Evolutionary conservation across 2,888 invertebrate genomes (phyloP).

Genomic region (Melangyna quadrimaculata): DNA sequence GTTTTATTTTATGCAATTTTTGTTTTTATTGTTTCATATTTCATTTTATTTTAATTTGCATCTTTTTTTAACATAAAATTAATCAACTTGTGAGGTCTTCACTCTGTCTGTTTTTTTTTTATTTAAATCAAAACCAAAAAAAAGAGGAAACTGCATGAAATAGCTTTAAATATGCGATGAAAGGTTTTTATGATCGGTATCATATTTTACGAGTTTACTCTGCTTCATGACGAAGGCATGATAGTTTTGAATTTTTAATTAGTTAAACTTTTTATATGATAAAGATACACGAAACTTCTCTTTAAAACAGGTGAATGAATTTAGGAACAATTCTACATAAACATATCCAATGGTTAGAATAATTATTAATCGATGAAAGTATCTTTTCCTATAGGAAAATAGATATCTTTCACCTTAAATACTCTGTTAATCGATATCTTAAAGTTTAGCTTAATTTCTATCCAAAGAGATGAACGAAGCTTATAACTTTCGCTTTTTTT

Average conservation of each 20-base stretch:
- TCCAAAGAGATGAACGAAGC: not conserved
- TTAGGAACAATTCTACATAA: not conserved
- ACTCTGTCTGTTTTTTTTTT: not conserved
- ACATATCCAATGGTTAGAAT: not conserved
- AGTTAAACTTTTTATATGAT: not conserved
- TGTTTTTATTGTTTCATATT: conserved; percentile 15
- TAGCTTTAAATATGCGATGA: not conserved
- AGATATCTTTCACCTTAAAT: not conserved
- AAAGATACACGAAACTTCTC: not conserved
- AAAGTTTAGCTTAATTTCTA: not conserved
- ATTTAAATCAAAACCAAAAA: not conserved
- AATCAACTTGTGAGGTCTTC: conserved; percentile 25
- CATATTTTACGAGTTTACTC: conserved; percentile 13
- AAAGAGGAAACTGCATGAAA: not conserved
- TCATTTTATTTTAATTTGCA: conserved; percentile 4
- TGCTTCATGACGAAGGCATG: not conserved
- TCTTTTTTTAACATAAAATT: not conserved
- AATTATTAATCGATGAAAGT: conserved; percentile 3
- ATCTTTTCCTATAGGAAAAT: not conserved
- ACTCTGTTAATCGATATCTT: conserved; percentile 14
- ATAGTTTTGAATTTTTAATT: conserved; percentile 16
- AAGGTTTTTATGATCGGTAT: conserved; percentile 9
- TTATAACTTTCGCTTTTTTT: conserved; percentile 17
- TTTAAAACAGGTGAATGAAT: not conserved
- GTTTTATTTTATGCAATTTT: conserved; percentile 8